These are phyloP conservation scores for Eupithecia centaureata DNA, from an alignment of 2,888 invertebrate genomes.

Conservation along the genomic window DNA sequence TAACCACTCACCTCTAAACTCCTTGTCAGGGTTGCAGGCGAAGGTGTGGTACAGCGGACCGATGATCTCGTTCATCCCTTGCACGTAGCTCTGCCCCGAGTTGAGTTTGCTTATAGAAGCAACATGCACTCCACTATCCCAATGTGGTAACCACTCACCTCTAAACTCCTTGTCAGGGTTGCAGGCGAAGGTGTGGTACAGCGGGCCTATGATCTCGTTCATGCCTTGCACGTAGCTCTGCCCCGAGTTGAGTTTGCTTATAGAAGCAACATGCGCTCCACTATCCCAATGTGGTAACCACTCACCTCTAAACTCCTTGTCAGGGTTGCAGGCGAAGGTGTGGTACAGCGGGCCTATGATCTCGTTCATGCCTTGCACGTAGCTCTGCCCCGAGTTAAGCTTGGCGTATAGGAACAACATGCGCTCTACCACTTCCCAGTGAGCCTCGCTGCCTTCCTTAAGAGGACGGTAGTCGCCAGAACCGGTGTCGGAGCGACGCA, in stretches of 20 bases:
- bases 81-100: no score
- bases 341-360: constrained; percentile 99
- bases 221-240: constrained; percentile 99
- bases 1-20: constrained; percentile 87
- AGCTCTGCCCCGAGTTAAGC: constrained; percentile 98
- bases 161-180: constrained; percentile 92
- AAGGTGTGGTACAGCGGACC: no score
- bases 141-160: constrained; percentile 78
- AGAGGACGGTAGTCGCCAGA: constrained; percentile 90
- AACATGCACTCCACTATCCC: no score
- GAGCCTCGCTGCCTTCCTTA: constrained; percentile 96
- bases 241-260: constrained; percentile 99
- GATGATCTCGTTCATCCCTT: no score
- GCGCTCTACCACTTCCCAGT: constrained; percentile 99
- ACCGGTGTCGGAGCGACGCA: constrained; percentile 83
- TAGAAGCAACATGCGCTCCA: constrained; percentile 97
- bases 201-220: constrained; percentile 98
- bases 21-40: constrained; percentile 90
- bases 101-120: no score
- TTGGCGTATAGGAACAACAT: constrained; percentile 99
- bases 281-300: constrained; percentile 53
- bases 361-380: constrained; percentile 99
- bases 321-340: constrained; percentile 96
- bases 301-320: constrained; percentile 90
- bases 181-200: constrained; percentile 98